Conservation (phyloP, 2,113 vertebrate genomes). For the Casuarius casuarius region DNA sequence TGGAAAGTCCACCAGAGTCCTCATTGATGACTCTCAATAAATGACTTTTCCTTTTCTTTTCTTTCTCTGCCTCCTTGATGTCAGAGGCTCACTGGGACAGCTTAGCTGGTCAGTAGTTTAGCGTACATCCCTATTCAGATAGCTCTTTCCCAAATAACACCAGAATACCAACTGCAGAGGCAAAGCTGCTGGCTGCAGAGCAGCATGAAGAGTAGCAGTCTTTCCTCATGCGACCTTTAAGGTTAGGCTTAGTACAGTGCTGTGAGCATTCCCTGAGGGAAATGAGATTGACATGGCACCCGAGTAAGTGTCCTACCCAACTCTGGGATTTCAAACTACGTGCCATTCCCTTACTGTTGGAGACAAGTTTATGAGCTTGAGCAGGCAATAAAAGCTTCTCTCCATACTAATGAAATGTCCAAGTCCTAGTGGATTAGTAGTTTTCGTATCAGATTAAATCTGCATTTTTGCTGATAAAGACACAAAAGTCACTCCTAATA, state of each 20-base stretch:
- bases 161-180: background rate
- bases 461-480: conserved; percentile 62
- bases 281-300: background rate
- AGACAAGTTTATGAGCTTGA: conserved; percentile 48
- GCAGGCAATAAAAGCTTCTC: conserved; percentile 50
- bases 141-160: background rate
- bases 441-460: conserved; percentile 62
- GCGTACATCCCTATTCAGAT: background rate
- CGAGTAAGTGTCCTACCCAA: conserved; percentile 5
- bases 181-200: background rate
- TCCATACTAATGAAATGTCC: conserved; percentile 20
- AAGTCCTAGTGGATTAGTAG: conserved; percentile 60
- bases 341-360: conserved; percentile 36
- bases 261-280: conserved; percentile 10
- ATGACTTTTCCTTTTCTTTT: background rate
- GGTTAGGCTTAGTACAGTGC: background rate
- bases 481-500: conserved; percentile 39
- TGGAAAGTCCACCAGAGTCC: background rate
- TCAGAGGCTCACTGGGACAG: background rate
- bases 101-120: background rate
- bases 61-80: background rate
- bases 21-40: background rate
- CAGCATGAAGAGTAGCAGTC: background rate
- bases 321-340: background rate
- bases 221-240: conserved; percentile 33